A percentile compares a stretch with the other conserved stretches of the same genome.
phyloP scores from a whole-genome alignment of 2,888 invertebrate species.

The Gryllus longicercus region DNA sequence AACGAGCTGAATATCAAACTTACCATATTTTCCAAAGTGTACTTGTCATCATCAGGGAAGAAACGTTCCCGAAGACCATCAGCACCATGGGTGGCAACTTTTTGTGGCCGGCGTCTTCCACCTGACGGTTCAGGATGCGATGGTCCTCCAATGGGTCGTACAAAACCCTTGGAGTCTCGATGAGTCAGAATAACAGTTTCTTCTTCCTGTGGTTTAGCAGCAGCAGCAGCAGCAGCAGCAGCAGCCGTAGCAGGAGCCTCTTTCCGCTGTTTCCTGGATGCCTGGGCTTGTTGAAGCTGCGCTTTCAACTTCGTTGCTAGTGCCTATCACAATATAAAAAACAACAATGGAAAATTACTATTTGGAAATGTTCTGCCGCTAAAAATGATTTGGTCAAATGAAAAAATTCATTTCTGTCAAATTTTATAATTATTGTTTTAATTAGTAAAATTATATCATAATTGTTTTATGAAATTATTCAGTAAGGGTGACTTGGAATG shows the following conservation, averaged over 20 bases:
- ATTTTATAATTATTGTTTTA: too few relatives aligned
- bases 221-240: too few relatives aligned
- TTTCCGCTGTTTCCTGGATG: slow-evolving; percentile 43
- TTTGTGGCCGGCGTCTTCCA: slow-evolving; percentile 51
- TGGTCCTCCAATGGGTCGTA: slow-evolving; percentile 59
- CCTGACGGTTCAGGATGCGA: slow-evolving; percentile 43
- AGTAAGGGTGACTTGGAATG: too few relatives aligned
- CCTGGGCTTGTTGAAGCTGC: slow-evolving; percentile 69
- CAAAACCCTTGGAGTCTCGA: slow-evolving; percentile 54
- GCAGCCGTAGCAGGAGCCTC: slow-evolving; percentile 34
- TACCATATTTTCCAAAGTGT: slow-evolving; percentile 79
- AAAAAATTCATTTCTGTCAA: not conserved
- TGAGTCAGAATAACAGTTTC: slow-evolving; percentile 64
- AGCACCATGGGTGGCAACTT: slow-evolving; percentile 65
- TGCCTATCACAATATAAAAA: slow-evolving; percentile 45
- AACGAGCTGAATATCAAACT: slow-evolving; percentile 38
- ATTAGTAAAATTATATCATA: too few relatives aligned
- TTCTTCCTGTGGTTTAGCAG: slow-evolving; percentile 42
- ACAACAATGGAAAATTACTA: not conserved
- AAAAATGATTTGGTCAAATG: not conserved
- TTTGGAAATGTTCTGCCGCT: not conserved
- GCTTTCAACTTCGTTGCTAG: slow-evolving; percentile 66
- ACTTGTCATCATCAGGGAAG: slow-evolving; percentile 87
- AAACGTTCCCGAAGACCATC: slow-evolving; percentile 73
- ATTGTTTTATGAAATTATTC: too few relatives aligned